Evolutionary conservation across 2,888 invertebrate species (phyloP), one percentile per base, ranked within the genome.

Genomic region (Oxyteleia sp.): DNA sequence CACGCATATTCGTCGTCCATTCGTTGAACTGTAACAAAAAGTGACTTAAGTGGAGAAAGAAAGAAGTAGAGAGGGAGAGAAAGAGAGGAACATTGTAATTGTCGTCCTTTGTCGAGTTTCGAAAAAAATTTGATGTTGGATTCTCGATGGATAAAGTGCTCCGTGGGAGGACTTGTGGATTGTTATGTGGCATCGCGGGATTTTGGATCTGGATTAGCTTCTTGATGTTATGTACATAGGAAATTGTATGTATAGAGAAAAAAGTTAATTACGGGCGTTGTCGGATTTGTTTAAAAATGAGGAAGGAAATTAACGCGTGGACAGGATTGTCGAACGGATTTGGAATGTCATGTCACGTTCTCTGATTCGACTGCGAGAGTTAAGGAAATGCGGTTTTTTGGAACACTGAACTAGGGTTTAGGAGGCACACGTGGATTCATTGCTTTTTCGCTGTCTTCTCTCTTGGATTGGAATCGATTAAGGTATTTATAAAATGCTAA

Each of bases 1-100:
- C 68, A 84, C 81, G 84, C 84, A 84, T 84, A 79, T 84, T 84
- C 84, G 78, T 84, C 84, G 84, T 84, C 84, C 84, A 84, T 84
- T 79, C 84, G 84, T 84, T 79, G 82, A 82, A 84, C 82, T 82
- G 78, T 84, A 72, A 80, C 68, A 75, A 76, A 76, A 78, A 84
- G 81, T 78, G 81, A 78, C 49, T 84, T 78, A 69, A 72, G 72
- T 81, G 78, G 74, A 71, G 55, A 59, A 16, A 79, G 55, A 45
- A n/a, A n/a, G n/a, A n/a, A n/a, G n/a, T n/a, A n/a, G n/a, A n/a
- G n/a, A n/a, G n/a, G 78, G 74, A 71, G 55, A 59, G n/a, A 79
- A 47, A 45, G 35, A 83, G 76, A 82, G 84, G 80, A 81, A 81
- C 81, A 78, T 80, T 76, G 81, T 84, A 81, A 78, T 80, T 76